phyloP scores from a whole-genome alignment of 2,797 vertebrate species.

The Syndactyla subalaris region DNA sequence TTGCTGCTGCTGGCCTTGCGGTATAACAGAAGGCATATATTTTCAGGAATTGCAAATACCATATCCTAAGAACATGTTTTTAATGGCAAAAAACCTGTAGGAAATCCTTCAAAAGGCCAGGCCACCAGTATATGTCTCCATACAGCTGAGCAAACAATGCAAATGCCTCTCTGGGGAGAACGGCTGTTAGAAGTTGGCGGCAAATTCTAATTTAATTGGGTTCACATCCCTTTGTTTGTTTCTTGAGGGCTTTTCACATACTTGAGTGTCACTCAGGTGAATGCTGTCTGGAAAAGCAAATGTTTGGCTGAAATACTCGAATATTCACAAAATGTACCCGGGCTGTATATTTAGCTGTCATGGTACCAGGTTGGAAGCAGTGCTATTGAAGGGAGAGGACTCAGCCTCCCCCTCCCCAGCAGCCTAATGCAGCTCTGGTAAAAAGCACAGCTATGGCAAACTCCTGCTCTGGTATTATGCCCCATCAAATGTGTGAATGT shows the following conservation, averaged over 20 bases:
- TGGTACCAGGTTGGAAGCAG: rapidly evolving
- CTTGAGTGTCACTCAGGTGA: slow-evolving; percentile 8
- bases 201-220: slow-evolving; percentile 26
- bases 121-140: not conserved
- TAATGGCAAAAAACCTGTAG: not conserved
- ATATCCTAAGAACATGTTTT: not conserved
- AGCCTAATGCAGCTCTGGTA: not conserved
- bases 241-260: slow-evolving; percentile 20
- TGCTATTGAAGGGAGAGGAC: not conserved
- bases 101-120: not conserved
- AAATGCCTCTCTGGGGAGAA: not conserved
- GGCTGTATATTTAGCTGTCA: not conserved
- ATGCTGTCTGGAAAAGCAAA: not conserved
- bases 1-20: not conserved
- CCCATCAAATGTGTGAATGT: rapidly evolving
- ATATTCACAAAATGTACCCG: not conserved
- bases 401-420: not conserved
- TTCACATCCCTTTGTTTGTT: not conserved
- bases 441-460: not conserved
- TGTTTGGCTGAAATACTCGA: not conserved
- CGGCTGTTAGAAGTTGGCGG: not conserved
- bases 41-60: not conserved
- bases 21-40: not conserved
- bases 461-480: not conserved
- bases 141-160: slow-evolving; percentile 7